These are phyloP conservation scores for Mohoua ochrocephala DNA, from an alignment of 2,113 vertebrate species.

Conservation along the genomic window DNA sequence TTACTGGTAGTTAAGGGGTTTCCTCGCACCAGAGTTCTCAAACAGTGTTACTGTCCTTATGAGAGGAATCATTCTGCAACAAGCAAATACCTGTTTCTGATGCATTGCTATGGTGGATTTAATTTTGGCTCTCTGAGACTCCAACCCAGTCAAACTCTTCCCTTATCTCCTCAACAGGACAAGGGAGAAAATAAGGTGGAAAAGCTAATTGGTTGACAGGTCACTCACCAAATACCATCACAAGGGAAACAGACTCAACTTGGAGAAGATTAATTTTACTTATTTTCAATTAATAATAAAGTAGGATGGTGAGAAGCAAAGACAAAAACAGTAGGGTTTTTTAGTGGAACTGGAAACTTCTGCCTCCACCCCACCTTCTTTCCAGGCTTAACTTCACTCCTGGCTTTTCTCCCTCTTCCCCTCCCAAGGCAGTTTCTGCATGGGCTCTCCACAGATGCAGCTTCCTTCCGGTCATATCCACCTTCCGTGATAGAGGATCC, in stretches of 20 bases:
- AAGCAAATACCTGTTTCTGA: neutral
- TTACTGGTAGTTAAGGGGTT: neutral
- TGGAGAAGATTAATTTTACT: neutral
- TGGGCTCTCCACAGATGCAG: neutral
- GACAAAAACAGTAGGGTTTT: neutral
- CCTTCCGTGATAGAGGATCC: neutral
- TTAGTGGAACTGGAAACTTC: neutral
- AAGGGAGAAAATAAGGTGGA: neutral
- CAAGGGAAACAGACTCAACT: neutral
- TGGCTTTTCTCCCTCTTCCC: neutral
- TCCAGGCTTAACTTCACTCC: neutral
- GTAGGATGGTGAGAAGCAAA: neutral
- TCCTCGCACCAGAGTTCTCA: neutral
- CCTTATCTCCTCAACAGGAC: neutral
- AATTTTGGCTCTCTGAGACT: neutral
- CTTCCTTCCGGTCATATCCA: neutral
- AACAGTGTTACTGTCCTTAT: neutral
- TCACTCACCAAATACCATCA: neutral
- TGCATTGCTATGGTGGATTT: neutral
- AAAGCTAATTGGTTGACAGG: neutral
- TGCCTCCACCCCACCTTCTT: neutral
- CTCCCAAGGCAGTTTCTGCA: neutral
- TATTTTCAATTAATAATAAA: neutral
- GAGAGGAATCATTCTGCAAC: neutral
- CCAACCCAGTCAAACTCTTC: accelerated